Conservation (phyloP, 1,140 invertebrate species). For the Geopemphigus sp. region DNA sequence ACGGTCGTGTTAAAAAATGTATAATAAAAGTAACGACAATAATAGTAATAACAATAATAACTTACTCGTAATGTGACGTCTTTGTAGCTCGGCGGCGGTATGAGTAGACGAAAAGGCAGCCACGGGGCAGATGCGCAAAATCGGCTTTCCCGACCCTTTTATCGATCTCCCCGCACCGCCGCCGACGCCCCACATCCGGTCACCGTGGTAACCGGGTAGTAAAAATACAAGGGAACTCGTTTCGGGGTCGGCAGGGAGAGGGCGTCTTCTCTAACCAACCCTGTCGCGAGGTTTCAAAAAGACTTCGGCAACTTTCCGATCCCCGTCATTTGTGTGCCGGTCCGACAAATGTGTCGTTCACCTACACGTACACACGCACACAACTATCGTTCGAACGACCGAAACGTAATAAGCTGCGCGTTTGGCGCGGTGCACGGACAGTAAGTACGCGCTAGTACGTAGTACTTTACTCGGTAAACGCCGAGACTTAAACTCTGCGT, state of each 20-base stretch:
- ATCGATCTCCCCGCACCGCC: constrained; percentile 44
- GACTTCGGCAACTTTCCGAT: constrained; percentile 36
- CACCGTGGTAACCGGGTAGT: constrained; percentile 44
- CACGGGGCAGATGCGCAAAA: constrained; percentile 49
- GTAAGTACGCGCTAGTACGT: background rate
- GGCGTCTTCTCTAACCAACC: constrained; percentile 18
- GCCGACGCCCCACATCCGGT: background rate
- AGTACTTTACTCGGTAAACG: no score
- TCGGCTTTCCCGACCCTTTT: constrained; percentile 47
- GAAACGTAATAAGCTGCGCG: no score
- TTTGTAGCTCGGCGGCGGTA: constrained; percentile 19
- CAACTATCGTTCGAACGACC: background rate
- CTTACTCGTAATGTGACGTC: constrained; percentile 31
- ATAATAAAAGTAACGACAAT: no score
- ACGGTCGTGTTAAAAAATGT: no score
- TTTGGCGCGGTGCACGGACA: background rate
- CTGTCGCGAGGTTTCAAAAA: constrained; percentile 36
- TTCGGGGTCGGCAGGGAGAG: background rate
- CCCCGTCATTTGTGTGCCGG: background rate
- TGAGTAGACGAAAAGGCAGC: constrained; percentile 11
- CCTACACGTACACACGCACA: no score
- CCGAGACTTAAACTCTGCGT: background rate
- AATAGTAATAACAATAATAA: constrained; percentile 7
- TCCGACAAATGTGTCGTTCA: background rate
- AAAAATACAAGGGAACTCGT: constrained; percentile 42